phyloP scores from a whole-genome alignment of 2,113 vertebrate genomes.

The sheep (Ovis aries) region ARS-UI_Ramb_v3.0 NC_056072.1:57405001-57405500 shows the following conservation, averaged over 20 bases:
- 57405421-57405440: not conserved
- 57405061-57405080: not conserved
- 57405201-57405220: constrained; percentile 6
- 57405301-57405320: not conserved
- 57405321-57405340: not conserved
- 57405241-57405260: not conserved
- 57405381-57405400: not conserved
- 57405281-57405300: not conserved
- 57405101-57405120: constrained; percentile 9
- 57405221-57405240: not conserved
- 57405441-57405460: not conserved
- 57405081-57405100: constrained; percentile 3
- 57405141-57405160: not conserved
- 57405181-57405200: not conserved
- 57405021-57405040: not conserved
- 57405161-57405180: not conserved
- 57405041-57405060: not conserved
- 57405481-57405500: not conserved
- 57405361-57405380: not conserved
- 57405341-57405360: too few relatives aligned
- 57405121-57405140: not conserved
- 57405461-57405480: not conserved
- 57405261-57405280: not conserved
- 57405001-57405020: not conserved
- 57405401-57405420: not conserved